Evolutionary conservation across 2,113 vertebrate genomes (phyloP), one percentile per base, ranked within the genome.

Genomic region (Cololabis saira): DNA sequence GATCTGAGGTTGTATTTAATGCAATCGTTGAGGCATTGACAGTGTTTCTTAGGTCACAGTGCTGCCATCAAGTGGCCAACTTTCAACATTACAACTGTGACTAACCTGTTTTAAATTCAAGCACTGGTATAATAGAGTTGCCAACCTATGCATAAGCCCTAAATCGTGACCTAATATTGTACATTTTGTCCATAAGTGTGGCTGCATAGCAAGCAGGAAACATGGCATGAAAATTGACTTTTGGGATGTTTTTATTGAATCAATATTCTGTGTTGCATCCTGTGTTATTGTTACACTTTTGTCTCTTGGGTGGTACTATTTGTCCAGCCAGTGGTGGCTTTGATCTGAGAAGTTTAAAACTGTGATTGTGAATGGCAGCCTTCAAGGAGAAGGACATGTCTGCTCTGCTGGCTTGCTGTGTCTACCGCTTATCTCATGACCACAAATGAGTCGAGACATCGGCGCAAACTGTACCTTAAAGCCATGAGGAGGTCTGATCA

Each of bases 11-110:
- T 72, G 5, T 17, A 1, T 10, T 30, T 69, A 8, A 16, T 3
- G 2, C 9, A 33, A 0, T 3, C 3, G 12, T 41, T 6, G 5
- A 58, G 24, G 16, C 15, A 3, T 27, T 37, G 4, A 21, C 11
- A 49, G 12, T n/a, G n/a, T 19, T 44, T 78, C 30, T 64, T 24
- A 61, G 77, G 61, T 62, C 3, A 41, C 80, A 85, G 78, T 76
- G 68, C 74, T 89, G 86, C 85, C 87, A 86, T 71, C 89, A 67
- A 82, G 82, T 83, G 90, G 81, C 1, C 0, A 0, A 16, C 5
- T 30, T 0, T 52, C 4, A 22, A 54, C 30, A 78, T 71, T 84
- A 69, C 85, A 81, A 18, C 16, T 37, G 33, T 37, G 6, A 37
- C 10, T 7, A 37, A 37, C 6, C 33, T 27, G 24, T 27, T 27